Evolutionary conservation across 92 coral and sea anemone species (phyloP).

Genomic region (Umimayanthus kanabou): DNA sequence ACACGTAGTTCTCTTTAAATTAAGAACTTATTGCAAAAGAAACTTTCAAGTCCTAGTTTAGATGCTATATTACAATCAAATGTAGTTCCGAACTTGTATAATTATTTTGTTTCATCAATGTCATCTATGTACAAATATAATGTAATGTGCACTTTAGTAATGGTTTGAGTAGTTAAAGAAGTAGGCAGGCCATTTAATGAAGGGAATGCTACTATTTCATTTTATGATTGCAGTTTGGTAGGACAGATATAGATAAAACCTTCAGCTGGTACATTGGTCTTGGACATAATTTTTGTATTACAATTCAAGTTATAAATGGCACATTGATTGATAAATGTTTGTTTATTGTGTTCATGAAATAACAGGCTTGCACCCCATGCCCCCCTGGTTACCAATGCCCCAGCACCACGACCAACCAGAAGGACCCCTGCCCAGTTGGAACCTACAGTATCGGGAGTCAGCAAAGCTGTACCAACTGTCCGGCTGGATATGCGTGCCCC

Average conservation of each 20-base stretch:
- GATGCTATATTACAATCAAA: too few relatives aligned
- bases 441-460: slow-evolving; percentile 90
- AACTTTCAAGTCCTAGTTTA: too few relatives aligned
- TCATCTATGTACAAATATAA: too few relatives aligned
- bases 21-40: too few relatives aligned
- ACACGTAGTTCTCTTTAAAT: too few relatives aligned
- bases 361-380: slow-evolving; percentile 79
- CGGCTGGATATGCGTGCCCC: slow-evolving; percentile 95
- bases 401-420: slow-evolving; percentile 52
- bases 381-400: slow-evolving; percentile 89
- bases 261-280: not conserved
- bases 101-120: too few relatives aligned
- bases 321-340: not conserved
- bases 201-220: too few relatives aligned
- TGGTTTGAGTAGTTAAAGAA: too few relatives aligned
- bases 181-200: too few relatives aligned
- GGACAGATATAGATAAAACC: not conserved
- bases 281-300: not conserved
- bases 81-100: too few relatives aligned
- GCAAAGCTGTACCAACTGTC: slow-evolving; percentile 88
- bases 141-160: too few relatives aligned
- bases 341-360: not conserved
- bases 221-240: too few relatives aligned
- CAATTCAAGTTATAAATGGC: not conserved
- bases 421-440: slow-evolving; percentile 73